Evolutionary conservation across 2,888 invertebrate species (phyloP).

Genomic region (Drosophila percnosoma): DNA sequence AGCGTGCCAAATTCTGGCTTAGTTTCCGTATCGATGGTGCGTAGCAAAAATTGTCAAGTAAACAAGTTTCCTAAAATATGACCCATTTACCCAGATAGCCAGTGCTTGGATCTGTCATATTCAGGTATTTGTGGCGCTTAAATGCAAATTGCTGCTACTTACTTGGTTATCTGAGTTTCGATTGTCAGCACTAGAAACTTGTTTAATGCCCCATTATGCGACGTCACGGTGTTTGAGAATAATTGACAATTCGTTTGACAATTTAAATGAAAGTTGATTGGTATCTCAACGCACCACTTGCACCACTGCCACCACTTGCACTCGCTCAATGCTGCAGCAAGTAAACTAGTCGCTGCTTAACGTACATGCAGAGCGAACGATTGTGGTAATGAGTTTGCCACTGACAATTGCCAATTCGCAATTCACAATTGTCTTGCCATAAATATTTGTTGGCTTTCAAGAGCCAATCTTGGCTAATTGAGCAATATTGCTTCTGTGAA

Average conservation of each 20-base stretch:
- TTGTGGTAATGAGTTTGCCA: slow-evolving; percentile 35
- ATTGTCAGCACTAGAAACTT: slow-evolving; percentile 10
- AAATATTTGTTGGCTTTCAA: slow-evolving; percentile 52
- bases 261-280: slow-evolving; percentile 84
- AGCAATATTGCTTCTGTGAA: not conserved
- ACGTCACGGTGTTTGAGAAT: slow-evolving; percentile 53
- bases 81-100: slow-evolving; percentile 83
- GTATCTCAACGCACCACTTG: slow-evolving; percentile 57
- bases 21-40: slow-evolving; percentile 32
- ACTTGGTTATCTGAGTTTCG: slow-evolving; percentile 8
- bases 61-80: slow-evolving; percentile 84
- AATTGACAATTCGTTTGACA: slow-evolving; percentile 66
- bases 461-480: slow-evolving; percentile 54
- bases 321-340: slow-evolving; percentile 38
- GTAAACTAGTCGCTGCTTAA: slow-evolving; percentile 49
- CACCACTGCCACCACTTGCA: slow-evolving; percentile 62
- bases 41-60: slow-evolving; percentile 46
- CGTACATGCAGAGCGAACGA: slow-evolving; percentile 53
- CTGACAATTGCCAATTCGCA: slow-evolving; percentile 29
- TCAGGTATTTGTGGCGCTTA: slow-evolving; percentile 33
- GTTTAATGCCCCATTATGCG: slow-evolving; percentile 28
- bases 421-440: slow-evolving; percentile 50
- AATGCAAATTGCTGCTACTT: slow-evolving; percentile 39
- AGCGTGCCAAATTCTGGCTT: not conserved
- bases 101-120: slow-evolving; percentile 36